These are phyloP conservation scores for Myotis daubentonii DNA, from an alignment of 2,797 vertebrate species.

Conservation along the genomic window DNA sequence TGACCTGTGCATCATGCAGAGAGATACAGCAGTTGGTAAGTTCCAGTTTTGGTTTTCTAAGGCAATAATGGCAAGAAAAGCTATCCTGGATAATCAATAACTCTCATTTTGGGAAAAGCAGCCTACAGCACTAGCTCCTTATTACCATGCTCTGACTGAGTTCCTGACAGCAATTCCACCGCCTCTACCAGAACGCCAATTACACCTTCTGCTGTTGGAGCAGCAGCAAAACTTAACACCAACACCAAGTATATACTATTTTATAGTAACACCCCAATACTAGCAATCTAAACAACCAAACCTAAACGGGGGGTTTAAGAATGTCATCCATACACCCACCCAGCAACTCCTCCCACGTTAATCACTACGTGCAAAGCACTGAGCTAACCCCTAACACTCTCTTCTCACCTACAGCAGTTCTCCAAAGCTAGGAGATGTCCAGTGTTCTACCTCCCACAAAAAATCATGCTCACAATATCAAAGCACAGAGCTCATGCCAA, in stretches of 20 bases:
- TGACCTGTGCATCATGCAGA: neutral
- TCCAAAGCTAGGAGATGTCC: neutral
- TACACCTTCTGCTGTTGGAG: slow-evolving; percentile 44
- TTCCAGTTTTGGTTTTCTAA: slow-evolving; percentile 10
- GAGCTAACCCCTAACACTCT: neutral
- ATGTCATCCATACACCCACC: neutral
- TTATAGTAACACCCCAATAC: neutral
- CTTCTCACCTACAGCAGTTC: neutral
- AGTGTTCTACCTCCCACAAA: neutral
- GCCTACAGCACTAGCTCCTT: slow-evolving; percentile 23
- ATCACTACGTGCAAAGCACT: neutral
- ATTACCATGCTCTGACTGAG: slow-evolving; percentile 8
- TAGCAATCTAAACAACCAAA: slow-evolving; percentile 2
- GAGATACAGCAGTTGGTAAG: neutral
- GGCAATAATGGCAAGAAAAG: slow-evolving; percentile 5
- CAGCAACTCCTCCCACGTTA: neutral
- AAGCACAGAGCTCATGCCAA: neutral
- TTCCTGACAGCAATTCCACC: neutral
- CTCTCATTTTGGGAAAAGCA: slow-evolving; percentile 51
- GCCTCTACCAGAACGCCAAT: slow-evolving; percentile 18
- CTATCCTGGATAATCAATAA: slow-evolving; percentile 33
- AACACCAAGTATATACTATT: neutral
- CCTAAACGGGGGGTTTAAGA: neutral
- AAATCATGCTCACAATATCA: neutral
- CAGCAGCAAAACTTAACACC: slow-evolving; percentile 1